phyloP scores from a whole-genome alignment of 2,113 vertebrate species.

The Hemiscyllium ocellatum region DNA sequence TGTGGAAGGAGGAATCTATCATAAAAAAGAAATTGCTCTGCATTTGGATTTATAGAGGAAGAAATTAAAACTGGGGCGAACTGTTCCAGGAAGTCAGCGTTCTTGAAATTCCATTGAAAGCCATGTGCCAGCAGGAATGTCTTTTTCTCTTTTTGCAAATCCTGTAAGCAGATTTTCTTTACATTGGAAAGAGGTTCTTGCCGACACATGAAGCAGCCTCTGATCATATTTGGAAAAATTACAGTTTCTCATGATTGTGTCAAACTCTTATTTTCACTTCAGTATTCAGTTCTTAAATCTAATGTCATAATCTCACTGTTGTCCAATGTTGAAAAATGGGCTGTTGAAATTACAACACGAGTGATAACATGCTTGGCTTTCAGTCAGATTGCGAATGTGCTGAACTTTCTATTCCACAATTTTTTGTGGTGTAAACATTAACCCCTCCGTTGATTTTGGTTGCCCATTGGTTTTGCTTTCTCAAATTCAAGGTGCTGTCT shows the following conservation, averaged over 20 bases:
- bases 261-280: not conserved
- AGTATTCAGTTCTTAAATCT: not conserved
- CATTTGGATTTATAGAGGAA: not conserved
- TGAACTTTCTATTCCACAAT: not conserved
- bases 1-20: not conserved
- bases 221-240: not conserved
- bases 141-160: not conserved
- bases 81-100: not conserved
- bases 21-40: constrained; percentile 11
- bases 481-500: not conserved
- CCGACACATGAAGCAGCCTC: not conserved
- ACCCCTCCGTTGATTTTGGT: not conserved
- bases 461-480: not conserved
- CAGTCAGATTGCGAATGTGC: not conserved
- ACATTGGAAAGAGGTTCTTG: not conserved
- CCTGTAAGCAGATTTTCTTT: constrained; percentile 6
- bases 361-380: not conserved
- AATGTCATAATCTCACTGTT: not conserved
- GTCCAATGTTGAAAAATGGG: not conserved
- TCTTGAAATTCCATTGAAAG: constrained; percentile 18
- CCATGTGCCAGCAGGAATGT: not conserved
- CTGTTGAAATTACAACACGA: not conserved
- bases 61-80: not conserved
- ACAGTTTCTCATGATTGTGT: not conserved
- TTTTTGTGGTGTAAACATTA: not conserved